Evolutionary conservation across 2,113 vertebrate species (phyloP).

Genomic region (Toxotes chatareus): DNA sequence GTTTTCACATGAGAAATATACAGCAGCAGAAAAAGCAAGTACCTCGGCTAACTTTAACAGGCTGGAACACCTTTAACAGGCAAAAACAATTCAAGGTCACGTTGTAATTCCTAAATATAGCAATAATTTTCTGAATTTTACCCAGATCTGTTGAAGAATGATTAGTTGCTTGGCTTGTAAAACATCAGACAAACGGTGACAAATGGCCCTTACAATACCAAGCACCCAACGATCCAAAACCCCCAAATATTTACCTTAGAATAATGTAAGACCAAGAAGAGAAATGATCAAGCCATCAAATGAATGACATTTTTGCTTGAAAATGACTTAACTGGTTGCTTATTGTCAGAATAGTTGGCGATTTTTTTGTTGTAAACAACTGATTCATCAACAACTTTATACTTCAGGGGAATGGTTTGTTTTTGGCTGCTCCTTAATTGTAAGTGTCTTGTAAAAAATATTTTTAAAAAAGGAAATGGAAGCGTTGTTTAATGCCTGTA

Average conservation of each 20-base stretch:
- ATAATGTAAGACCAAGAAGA: no score
- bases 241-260: no score
- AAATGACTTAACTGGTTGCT: no score
- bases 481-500: background rate
- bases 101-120: background rate
- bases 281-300: no score
- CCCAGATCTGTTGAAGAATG: background rate
- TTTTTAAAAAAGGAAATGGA: background rate
- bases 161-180: background rate
- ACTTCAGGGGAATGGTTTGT: background rate
- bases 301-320: no score
- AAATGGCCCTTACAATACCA: no score
- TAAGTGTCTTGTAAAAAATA: background rate
- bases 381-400: background rate
- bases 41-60: background rate
- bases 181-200: no score
- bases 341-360: background rate
- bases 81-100: background rate
- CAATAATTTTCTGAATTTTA: background rate
- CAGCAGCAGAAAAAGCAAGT: background rate
- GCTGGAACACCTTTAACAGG: background rate
- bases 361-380: background rate
- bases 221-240: no score
- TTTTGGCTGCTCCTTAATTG: background rate
- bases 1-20: conserved; percentile 54